Evolutionary conservation across 2,797 vertebrate species (phyloP).

Genomic region (Gastrophryne carolinensis): DNA sequence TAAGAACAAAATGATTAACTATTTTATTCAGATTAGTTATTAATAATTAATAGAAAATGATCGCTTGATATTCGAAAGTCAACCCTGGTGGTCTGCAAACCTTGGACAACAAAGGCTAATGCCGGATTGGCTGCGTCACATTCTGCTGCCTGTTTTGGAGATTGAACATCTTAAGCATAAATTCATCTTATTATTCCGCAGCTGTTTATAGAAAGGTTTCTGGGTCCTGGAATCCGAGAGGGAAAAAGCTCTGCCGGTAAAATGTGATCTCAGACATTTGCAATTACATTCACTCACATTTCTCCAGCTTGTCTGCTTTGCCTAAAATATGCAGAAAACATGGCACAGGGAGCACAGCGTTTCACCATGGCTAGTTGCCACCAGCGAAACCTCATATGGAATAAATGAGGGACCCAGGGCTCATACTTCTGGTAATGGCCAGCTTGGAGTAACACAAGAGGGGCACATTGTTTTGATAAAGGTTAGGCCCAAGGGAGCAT

Average conservation of each 20-base stretch:
- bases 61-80: too few species aligned
- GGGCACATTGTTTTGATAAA: conserved; percentile 16
- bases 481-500: too few species aligned
- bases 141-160: background rate
- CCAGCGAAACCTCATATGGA: conserved; percentile 16
- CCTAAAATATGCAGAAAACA: conserved; percentile 51
- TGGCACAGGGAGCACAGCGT: conserved; percentile 17
- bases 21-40: too few species aligned
- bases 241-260: conserved; percentile 32
- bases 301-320: conserved; percentile 42
- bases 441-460: background rate
- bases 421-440: background rate
- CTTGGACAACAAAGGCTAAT: background rate
- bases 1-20: too few species aligned
- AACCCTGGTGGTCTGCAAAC: background rate
- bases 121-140: background rate
- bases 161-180: conserved; percentile 3
- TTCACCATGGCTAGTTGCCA: conserved; percentile 16
- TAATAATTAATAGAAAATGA: too few species aligned
- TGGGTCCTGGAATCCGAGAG: conserved; percentile 29
- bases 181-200: conserved; percentile 23
- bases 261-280: conserved; percentile 48
- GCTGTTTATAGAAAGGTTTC: conserved; percentile 36
- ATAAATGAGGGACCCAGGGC: conserved; percentile 8
- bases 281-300: conserved; percentile 47